Evolutionary conservation across 2,797 vertebrate genomes (phyloP), one percentile per base, ranked within the genome.

Genomic region (Syncerus caffer): DNA sequence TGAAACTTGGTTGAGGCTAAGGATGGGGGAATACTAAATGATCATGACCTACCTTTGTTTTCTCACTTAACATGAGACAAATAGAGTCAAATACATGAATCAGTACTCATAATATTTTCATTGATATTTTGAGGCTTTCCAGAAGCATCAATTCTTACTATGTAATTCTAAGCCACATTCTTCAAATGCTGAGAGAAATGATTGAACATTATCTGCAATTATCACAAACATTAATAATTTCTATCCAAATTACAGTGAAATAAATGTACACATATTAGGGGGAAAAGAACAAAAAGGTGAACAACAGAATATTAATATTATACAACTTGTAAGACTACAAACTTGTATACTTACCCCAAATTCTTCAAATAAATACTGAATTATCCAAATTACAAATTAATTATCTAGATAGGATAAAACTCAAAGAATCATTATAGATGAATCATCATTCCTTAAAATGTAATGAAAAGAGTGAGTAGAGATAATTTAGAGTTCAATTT

Each of bases 401-500:
- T 84, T 92, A 94, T 57, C 86, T 88, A 78, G n/a, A 47, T 91
- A 82, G 27, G 34, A 76, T 90, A 87, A 80, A 89, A 93, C 89
- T 64, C 50, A 60, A 96, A 97, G 51, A 95, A 94, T 97, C 53
- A 14, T 50, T 91, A 94, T 64, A 19, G 94, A 87, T 82, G 38
- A 83, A 90, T 93, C 97, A 96, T 87, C 50, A 85, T 98, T 98
- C 91, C 96, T 84, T 97, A 98, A 85, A 64, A 96, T 89, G 23
- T 95, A 98, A 96, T 0, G 11, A 97, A 96, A 96, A 96, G 64
- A 96, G 94, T 95, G 94, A 98, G 53, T 38, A 85, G 89, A 97
- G 96, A 93, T 98, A 98, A 98, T 89, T 98, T 95, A 93, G 98
- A 98, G 97, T 98, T 96, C 79, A 97, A 85, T 98, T 98, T 98